Evolutionary conservation across 2,888 invertebrate genomes (phyloP), one percentile per base, ranked within the genome.

Genomic region (Eupithecia tripunctaria): DNA sequence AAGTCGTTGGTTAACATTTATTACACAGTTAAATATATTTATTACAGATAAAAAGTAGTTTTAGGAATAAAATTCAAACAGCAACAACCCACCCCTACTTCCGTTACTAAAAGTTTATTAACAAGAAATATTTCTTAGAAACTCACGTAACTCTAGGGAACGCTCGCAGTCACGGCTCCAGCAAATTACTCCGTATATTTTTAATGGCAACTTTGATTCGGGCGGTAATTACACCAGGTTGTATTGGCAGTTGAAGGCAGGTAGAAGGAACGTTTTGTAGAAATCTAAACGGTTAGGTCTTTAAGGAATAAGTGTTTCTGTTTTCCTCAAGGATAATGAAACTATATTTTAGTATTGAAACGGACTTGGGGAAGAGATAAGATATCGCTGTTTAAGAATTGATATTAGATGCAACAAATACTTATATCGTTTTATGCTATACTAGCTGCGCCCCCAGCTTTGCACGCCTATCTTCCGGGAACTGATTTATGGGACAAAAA

Each of bases 161-260:
- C 41, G 63, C 60, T 65, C 71, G n/a, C 47, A 25, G 47, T 36
- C 60, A 25, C 15, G n/a, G 36, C 38, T 38, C 43, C 74, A 77
- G 77, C 73, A 78, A 82, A 80, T 82, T 77, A 77, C 78, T 80
- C 77, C 76, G 73, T 75, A 78, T 81, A 81, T 82, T 82, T 80
- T 81, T 79, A 81, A 80, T 78, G 78, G 69, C 73, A 81, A 81
- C 77, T 81, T 80, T 79, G 77, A 81, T 82, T 78, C 75, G 63
- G 67, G 27, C 41, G 60, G 78, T 79, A 82, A 82, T 83, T 80
- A 80, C 78, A 77, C 67, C 71, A 63, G 72, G 51, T 68, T 70
- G 4, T 71, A 72, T 72, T 76, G 76, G 71, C 72, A 76, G 63
- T 36, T 59, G 56, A 38, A 68, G 71, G 68, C 74, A 74, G 71